Evolutionary conservation across 2,113 vertebrate species (phyloP), one percentile per base, ranked within the genome.

Genomic region (Typhlomys cinereus): DNA sequence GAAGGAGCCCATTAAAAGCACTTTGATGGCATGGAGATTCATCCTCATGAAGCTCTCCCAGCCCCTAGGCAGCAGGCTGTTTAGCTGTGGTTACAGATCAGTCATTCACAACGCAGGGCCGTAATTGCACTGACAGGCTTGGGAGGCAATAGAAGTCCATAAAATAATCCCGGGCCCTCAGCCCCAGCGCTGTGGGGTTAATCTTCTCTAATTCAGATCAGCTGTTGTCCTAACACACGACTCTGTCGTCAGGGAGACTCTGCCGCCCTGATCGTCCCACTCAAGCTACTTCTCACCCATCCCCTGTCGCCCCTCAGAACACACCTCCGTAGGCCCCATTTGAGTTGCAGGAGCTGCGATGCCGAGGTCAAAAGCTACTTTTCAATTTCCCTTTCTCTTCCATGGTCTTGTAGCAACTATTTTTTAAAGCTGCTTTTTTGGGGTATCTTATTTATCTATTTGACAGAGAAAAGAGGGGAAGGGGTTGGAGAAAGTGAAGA

Each of bases 201-300:
- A 98, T 98, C 98, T 98, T 97, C 98, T 97, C 97, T 98, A 98
- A 98, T 98, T 98, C 98, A 98, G 98, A 98, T 99, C 98, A 98
- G 98, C 98, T 98, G 98, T 98, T 98, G 97, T 98, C 98, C 98
- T 98, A 98, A 98, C 98, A 98, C 98, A 97, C 97, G 98, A 98
- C 98, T 98, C 97, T 95, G 87, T 95, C 96, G 97, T 95, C 74
- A 79, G 27, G 90, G 85, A 84, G 85, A 93, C 94, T 94, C 95
- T 88, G 88, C 92, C 95, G 76, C 74, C 59, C 78, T n/a, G n/a
- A n/a, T n/a, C n/a, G n/a, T n/a, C n/a, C 89, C 90, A 97, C 95
- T 95, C 91, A 93, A 94, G 96, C 96, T 78, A 83, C 73, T 88
- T 88, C 88, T 61, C 90, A 50, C 1, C 75, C 87, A 88, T 93